phyloP scores from a whole-genome alignment of 2,113 vertebrate species.

The Phaethon lepturus region DNA sequence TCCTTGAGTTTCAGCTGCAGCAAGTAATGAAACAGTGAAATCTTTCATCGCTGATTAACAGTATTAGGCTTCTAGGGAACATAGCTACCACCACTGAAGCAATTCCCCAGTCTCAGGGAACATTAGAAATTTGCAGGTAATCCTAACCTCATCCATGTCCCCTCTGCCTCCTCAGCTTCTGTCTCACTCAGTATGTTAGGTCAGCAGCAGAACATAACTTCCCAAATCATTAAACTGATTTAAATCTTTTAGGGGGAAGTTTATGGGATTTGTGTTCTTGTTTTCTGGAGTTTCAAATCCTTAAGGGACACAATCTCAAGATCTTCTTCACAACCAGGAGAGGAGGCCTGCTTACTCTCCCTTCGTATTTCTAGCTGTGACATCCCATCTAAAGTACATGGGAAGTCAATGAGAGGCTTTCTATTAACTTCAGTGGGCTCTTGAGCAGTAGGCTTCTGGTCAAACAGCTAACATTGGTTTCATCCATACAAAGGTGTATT shows the following conservation, averaged over 20 bases:
- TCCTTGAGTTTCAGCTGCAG: slow-evolving; percentile 57
- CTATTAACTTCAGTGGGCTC: background rate
- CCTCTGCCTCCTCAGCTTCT: background rate
- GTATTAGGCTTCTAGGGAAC: slow-evolving; percentile 29
- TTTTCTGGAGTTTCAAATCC: too few species aligned
- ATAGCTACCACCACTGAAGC: background rate
- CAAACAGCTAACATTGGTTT: background rate
- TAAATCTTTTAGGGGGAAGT: background rate
- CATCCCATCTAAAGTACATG: background rate
- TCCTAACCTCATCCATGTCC: background rate
- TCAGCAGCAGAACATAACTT: background rate
- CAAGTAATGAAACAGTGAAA: slow-evolving; percentile 54
- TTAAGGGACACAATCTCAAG: background rate
- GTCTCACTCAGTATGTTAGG: background rate
- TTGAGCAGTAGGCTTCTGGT: background rate
- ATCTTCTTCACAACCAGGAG: background rate
- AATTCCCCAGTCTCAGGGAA: slow-evolving; percentile 5
- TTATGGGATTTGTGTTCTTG: background rate
- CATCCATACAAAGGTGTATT: background rate
- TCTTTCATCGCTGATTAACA: slow-evolving; percentile 40
- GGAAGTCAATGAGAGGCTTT: background rate
- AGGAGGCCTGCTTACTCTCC: background rate
- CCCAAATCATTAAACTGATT: background rate
- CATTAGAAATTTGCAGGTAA: slow-evolving; percentile 28
- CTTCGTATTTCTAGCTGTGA: background rate